Base-by-base conservation (phyloP, 2,113 vertebrate species). In the Emydocephalus ijimae region DNA sequence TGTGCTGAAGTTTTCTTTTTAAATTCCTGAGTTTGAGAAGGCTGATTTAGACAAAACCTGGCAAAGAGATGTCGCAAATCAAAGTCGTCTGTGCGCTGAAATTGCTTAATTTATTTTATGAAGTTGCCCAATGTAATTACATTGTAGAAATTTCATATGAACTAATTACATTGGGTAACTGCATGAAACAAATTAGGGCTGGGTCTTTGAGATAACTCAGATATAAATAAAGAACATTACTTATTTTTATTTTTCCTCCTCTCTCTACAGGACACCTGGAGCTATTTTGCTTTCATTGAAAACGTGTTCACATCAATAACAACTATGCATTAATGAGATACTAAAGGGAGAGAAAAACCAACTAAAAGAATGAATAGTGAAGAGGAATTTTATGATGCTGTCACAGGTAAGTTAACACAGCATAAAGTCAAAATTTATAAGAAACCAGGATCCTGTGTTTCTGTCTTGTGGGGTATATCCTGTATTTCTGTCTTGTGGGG, bases 321-420 rank as follows among this genome's bases (percentile, higher is more conserved):
- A 34, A 93, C 23, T 94, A 95, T 95, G 93, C 94, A 45, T 95
- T 97, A 97, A 96, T 94, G 61, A 93, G 85, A 91, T 92, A 24
- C 52, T 92, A 91, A 92, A 2, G 43, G 81, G 20, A 93, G 90
- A 93, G 94, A 94, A 48, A 93, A 95, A 93, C 96, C 94, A 94
- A 12, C 48, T 89, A 85, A 85, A 95, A 98, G 96, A 94, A 99
- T 99, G 99, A 99, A 98, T 97, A 98, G 98, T 96, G 99, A 99
- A 92, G 99, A 99, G 50, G 99, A 99, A 93, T 99, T 99, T 97
- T 99, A 97, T 95, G 99, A 99, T 95, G 99, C 99, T 97, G 98
- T 99, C 96, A 98, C 99, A 97, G 99, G 99, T 99, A 94, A 98
- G 97, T 61, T 23, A 7, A 54, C 55, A 64, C 8, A 0, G 18